These are phyloP conservation scores for Labeo rohita DNA, from an alignment of 2,113 vertebrate species.

Conservation along the genomic window DNA sequence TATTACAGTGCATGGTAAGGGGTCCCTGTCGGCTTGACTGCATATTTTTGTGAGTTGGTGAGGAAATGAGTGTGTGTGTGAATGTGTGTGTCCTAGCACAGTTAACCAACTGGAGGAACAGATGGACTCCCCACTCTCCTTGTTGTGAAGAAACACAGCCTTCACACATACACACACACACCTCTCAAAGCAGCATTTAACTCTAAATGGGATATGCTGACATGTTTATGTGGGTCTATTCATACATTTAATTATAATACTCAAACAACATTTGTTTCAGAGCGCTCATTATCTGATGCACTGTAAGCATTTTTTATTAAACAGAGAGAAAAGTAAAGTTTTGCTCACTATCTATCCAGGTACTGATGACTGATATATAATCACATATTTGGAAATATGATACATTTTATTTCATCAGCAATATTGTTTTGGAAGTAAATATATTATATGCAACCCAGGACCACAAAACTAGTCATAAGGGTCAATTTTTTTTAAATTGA, in stretches of 20 bases:
- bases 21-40: conserved; percentile 39
- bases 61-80: conserved; percentile 3
- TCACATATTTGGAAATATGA: not conserved
- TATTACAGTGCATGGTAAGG: conserved; percentile 22
- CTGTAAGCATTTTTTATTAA: not conserved
- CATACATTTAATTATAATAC: conserved; percentile 41
- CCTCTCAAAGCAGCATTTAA: conserved; percentile 24
- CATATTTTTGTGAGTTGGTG: conserved; percentile 40
- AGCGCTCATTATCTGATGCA: conserved; percentile 7
- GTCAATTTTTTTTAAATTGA: too few species aligned
- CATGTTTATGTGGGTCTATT: conserved; percentile 27
- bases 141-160: conserved; percentile 51
- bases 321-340: not conserved
- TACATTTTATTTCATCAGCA: not conserved
- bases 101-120: conserved; percentile 60
- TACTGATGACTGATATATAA: not conserved
- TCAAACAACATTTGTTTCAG: conserved; percentile 25
- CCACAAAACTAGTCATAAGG: too few species aligned
- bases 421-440: not conserved
- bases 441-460: too few species aligned
- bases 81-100: conserved; percentile 44
- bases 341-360: not conserved
- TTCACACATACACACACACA: conserved; percentile 45
- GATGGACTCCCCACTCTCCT: conserved; percentile 58
- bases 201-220: conserved; percentile 34